Base-by-base conservation (phyloP, 2,113 vertebrate species). In the Ammodytes marinus region DNA sequence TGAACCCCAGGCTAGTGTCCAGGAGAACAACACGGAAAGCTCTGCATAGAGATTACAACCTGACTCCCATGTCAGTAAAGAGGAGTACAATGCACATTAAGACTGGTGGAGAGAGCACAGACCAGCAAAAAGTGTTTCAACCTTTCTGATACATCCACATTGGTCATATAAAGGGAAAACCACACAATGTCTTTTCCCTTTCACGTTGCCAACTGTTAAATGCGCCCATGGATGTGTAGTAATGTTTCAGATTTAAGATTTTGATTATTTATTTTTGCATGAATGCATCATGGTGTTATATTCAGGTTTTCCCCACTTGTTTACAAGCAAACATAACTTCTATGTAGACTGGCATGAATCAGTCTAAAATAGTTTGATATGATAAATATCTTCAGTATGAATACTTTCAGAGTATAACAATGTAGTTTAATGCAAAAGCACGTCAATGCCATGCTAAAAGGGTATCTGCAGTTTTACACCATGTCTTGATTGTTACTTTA, bases 251-350 rank as follows among this genome's bases (percentile, higher is more conserved):
- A 37, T 53, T 61, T 6, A n/a, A 15, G 17, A 45, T 68, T 45
- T 8, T 3, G 27, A 35, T 58, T 52, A 39, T 83, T 73, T 67
- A 60, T 45, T 77, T 57, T 42, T 68, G 47, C 55, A 43, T 77
- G 40, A 54, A 40, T 72, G 19, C 5, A 13, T 45, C 17, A 52
- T 12, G n/a, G 15, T 60, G 69, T 55, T 65, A 35, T 60, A 53
- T 17, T 67, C n/a, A 45, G 9, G 0, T n/a, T 35, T 17, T 45
- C 52, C 7, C 1, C 50, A 3, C 2, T 68, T 40, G 3, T 60
- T 77, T 42, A 46, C 0, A 47, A 27, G 42, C 10, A 45, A 69
- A 76, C 10, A 14, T 1, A 14, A 53, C 2, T 50, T 64, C 7
- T 59, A 5, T 42, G 13, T 35, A 17, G 13, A 76, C 14, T 57